These are phyloP conservation scores for Glyphotaelius pellucidus DNA, from an alignment of 2,888 invertebrate genomes.

Conservation along the genomic window DNA sequence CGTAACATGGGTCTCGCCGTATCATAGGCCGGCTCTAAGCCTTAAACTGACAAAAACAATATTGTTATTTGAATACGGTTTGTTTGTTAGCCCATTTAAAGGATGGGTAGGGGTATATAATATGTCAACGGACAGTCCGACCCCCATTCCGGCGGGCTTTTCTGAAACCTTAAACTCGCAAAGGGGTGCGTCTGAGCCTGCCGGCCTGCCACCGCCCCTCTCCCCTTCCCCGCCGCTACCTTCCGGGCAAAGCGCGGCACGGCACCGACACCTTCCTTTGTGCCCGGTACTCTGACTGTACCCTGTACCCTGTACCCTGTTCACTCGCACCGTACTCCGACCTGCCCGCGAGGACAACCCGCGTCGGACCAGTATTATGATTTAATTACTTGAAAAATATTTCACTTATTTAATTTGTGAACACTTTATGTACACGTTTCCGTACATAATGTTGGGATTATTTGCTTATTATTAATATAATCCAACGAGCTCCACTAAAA, in stretches of 20 bases:
- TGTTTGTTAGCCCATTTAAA: background rate
- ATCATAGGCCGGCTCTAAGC: background rate
- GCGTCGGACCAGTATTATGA: background rate
- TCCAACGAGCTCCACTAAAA: no score
- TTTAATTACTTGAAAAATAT: background rate
- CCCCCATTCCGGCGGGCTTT: constrained; percentile 5
- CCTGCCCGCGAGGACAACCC: background rate
- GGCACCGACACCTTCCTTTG: no score
- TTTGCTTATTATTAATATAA: no score
- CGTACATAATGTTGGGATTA: no score
- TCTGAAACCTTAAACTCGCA: constrained; percentile 15
- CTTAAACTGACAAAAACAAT: background rate
- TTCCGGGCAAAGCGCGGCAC: no score
- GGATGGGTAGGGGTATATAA: background rate
- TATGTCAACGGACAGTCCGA: background rate
- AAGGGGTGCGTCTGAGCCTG: constrained; percentile 9
- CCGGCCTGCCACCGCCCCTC: no score
- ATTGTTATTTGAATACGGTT: background rate
- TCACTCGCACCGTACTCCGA: background rate
- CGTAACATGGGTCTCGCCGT: background rate
- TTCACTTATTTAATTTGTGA: background rate
- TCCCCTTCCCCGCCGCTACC: background rate
- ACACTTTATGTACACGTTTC: no score
- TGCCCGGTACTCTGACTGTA: background rate
- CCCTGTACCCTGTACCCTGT: background rate